phyloP scores from a whole-genome alignment of 2,888 invertebrate species.

The Heliconius hortense region DNA sequence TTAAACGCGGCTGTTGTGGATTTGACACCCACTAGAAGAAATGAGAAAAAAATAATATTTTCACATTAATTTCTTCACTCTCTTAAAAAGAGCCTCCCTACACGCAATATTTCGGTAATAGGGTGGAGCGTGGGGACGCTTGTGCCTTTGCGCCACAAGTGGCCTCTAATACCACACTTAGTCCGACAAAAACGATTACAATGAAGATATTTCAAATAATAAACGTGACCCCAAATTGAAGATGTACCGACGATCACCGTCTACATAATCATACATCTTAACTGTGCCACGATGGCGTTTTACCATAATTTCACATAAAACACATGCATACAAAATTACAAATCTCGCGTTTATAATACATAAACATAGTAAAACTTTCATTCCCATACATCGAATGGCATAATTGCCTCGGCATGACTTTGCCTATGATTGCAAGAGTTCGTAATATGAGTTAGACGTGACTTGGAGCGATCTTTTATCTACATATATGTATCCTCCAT shows the following conservation, averaged over 20 bases:
- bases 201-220: too few species aligned
- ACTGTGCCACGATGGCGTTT: not conserved
- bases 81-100: too few species aligned
- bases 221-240: too few species aligned
- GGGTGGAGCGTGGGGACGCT: too few species aligned
- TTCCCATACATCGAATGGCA: constrained; percentile 15
- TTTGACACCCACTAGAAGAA: too few species aligned
- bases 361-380: constrained; percentile 18
- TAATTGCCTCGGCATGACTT: constrained; percentile 22
- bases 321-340: constrained; percentile 11
- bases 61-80: not conserved
- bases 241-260: too few species aligned
- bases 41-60: not conserved
- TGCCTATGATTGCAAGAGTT: constrained; percentile 17
- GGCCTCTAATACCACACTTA: too few species aligned
- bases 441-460: constrained; percentile 18
- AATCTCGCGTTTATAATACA: constrained; percentile 1
- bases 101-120: too few species aligned
- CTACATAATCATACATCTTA: not conserved
- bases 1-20: too few species aligned
- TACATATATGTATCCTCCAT: not conserved
- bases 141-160: too few species aligned
- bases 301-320: constrained; percentile 10
- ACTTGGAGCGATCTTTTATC: constrained; percentile 16
- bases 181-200: too few species aligned